A percentile compares a stretch with the other conserved stretches of the same genome.
phyloP scores from a whole-genome alignment of 2,888 invertebrate species.

The Lamproptera curius region DNA sequence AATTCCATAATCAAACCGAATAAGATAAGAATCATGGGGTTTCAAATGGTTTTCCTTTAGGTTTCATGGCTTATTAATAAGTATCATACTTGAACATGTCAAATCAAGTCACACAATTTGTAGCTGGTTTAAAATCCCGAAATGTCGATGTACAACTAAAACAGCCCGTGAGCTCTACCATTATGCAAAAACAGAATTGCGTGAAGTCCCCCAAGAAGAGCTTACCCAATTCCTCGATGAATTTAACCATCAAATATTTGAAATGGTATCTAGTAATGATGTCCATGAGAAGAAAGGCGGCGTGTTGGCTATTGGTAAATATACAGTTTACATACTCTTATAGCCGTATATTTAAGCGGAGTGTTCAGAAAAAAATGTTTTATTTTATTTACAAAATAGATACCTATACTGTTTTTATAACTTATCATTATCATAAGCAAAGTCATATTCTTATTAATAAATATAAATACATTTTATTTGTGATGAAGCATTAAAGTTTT shows the following conservation, averaged over 20 bases:
- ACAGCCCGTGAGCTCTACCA: slow-evolving; percentile 93
- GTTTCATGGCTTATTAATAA: neutral
- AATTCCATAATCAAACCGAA: neutral
- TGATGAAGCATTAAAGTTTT: too few species aligned
- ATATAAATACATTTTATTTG: too few species aligned
- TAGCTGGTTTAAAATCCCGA: slow-evolving; percentile 91
- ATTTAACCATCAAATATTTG: slow-evolving; percentile 96
- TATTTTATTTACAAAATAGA: too few species aligned
- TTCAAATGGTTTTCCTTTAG: neutral
- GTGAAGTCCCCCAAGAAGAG: slow-evolving; percentile 94
- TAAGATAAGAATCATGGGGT: neutral
- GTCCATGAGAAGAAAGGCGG: slow-evolving; percentile 97
- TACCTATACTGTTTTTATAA: neutral
- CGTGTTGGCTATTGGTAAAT: slow-evolving; percentile 91
- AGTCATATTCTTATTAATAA: too few species aligned
- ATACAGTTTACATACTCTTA: slow-evolving; percentile 3
- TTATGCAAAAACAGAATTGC: slow-evolving; percentile 93
- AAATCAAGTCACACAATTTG: slow-evolving; percentile 85
- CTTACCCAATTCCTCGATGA: slow-evolving; percentile 94
- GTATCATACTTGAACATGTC: slow-evolving; percentile 50
- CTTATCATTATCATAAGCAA: neutral
- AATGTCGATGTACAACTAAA: slow-evolving; percentile 91
- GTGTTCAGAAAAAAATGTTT: too few species aligned
- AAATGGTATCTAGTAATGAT: slow-evolving; percentile 96
- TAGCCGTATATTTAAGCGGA: too few species aligned